Evolutionary conservation across 2,797 vertebrate species (phyloP), one percentile per base, ranked within the genome.

Genomic region (Acanthurus tractus): DNA sequence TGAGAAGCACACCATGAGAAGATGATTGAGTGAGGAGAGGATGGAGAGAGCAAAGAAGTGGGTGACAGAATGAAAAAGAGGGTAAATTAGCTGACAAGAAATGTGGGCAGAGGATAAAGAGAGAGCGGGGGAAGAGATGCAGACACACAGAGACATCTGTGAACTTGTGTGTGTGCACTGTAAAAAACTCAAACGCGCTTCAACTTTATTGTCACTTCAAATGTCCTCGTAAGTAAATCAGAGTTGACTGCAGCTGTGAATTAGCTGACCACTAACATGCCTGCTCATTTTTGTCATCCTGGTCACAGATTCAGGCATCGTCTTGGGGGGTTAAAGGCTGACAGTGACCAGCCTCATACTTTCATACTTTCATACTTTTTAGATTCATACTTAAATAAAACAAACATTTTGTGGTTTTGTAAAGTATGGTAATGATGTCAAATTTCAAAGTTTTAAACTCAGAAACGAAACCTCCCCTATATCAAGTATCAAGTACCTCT

Each of bases 21-120:
- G 72, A 86, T 85, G 83, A 86, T 87, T 80, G 79, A 85, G 76
- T 61, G 74, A 82, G 49, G 49, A 78, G 23, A 52, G 15, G 63
- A 83, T 38, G 1, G 3, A 74, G 76, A 81, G 74, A 53, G 74
- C 68, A 78, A 78, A 83, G 66, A 69, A 63, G 18, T 23, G 17
- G 15, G 44, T 74, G 57, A 53, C 58, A 82, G 76, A 61, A 76
- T 74, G 70, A 88, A 85, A 74, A 77, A 83, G 38, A 62, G 50
- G 53, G 25, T 81, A 67, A 89, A 86, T 90, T 71, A 82, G 65
- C 59, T 72, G 70, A 84, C 34, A 83, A 71, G 66, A 68, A 77
- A 50, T 71, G 78, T 84, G 64, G 56, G 63, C 11, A 34, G 57
- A 76, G 63, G 58, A 80, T 79, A 76, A 81, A 87, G 54, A 74